Conservation (phyloP, 2,797 vertebrate species). For the Glyptemys insculpta region DNA sequence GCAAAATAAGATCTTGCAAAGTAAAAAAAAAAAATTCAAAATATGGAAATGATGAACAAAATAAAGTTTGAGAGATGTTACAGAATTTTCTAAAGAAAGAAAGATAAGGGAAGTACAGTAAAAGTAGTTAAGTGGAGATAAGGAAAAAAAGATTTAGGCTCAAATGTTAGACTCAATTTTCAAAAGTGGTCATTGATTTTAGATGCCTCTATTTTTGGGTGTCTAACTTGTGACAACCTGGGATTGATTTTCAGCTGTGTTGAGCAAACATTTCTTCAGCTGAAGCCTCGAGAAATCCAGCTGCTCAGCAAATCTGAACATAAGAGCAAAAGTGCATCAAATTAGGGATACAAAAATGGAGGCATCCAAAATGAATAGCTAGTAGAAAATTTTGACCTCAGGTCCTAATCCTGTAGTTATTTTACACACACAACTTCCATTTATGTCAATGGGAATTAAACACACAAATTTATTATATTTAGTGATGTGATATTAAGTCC, state of each 20-base stretch:
- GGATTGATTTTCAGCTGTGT: not conserved
- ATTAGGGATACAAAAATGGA: not conserved
- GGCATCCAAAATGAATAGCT: not conserved
- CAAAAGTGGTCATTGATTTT: not conserved
- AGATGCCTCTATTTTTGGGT: not conserved
- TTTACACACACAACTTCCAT: not conserved
- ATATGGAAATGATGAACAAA: not conserved
- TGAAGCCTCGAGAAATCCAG: not conserved
- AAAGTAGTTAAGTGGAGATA: not conserved
- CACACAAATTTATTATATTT: not conserved
- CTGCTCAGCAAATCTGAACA: not conserved
- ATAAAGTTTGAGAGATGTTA: not conserved
- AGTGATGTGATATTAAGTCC: not conserved
- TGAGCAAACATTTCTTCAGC: not conserved
- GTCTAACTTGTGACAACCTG: not conserved
- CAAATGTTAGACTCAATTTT: not conserved
- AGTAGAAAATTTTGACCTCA: not conserved
- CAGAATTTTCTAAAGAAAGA: not conserved
- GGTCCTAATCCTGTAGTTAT: not conserved
- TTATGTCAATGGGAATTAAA: not conserved
- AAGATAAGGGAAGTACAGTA: not conserved
- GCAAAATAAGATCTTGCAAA: not conserved
- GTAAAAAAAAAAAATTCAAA: not conserved
- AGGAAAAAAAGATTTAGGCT: not conserved
- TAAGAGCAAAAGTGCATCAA: not conserved